Percentiles rank a stretch among this genome's conserved stretches.
phyloP scores from a whole-genome alignment of 2,797 vertebrate species.

The Nyctibius grandis region DNA sequence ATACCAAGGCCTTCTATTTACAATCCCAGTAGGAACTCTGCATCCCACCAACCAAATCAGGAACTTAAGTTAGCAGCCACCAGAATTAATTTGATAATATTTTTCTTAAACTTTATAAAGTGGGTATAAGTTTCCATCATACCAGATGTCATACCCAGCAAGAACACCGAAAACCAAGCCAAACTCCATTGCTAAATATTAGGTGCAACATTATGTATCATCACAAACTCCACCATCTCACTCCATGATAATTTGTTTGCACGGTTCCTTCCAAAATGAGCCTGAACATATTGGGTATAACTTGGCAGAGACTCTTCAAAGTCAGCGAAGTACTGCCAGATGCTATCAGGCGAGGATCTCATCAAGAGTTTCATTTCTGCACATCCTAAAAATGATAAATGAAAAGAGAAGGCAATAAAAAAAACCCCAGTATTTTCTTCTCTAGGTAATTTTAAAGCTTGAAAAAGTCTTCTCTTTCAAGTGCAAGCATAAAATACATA shows the following conservation, averaged over 20 bases:
- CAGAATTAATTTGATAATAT: not conserved
- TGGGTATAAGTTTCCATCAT: not conserved
- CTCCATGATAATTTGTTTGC: not conserved
- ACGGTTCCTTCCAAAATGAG: not conserved
- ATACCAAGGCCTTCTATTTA: not conserved
- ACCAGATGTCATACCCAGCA: not conserved
- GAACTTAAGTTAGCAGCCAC: not conserved
- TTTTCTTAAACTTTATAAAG: not conserved
- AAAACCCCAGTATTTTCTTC: not conserved
- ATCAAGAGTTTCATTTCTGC: not conserved
- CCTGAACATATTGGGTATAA: not conserved
- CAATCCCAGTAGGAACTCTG: not conserved
- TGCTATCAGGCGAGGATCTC: not conserved
- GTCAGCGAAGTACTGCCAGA: not conserved
- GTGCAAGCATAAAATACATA: not conserved
- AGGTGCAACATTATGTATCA: not conserved
- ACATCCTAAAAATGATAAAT: not conserved
- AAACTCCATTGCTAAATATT: not conserved
- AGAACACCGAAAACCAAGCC: not conserved
- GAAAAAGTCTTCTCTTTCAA: not conserved
- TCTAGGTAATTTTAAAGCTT: not conserved
- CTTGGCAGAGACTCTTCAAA: not conserved
- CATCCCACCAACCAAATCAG: not conserved
- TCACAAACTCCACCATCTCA: not conserved
- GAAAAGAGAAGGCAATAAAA: not conserved